Conservation (phyloP, 1,140 invertebrate species). For the Spodoptera frugiperda region DNA sequence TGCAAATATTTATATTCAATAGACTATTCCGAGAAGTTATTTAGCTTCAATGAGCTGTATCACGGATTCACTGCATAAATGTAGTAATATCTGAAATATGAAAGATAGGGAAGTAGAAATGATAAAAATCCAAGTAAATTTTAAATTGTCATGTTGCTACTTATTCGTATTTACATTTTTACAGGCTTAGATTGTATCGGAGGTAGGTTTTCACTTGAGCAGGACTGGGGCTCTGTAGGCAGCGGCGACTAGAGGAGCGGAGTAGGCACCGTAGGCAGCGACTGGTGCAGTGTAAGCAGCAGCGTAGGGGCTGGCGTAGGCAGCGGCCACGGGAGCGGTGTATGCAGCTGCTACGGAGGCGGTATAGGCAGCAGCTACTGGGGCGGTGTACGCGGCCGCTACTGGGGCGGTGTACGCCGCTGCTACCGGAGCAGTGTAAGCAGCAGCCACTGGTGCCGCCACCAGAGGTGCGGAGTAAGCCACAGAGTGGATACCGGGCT, state of each 20-base stretch:
- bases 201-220: conserved; percentile 20
- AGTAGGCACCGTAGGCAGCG: conserved; percentile 60
- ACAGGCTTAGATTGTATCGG: neutral
- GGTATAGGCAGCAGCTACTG: conserved; percentile 54
- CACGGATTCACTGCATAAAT: neutral
- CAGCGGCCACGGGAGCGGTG: conserved; percentile 42
- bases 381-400: conserved; percentile 55
- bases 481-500: conserved; percentile 76
- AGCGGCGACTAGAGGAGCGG: conserved; percentile 44
- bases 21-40: neutral
- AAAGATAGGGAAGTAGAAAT: no score
- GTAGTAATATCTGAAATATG: neutral
- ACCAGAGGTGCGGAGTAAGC: conserved; percentile 54
- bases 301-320: conserved; percentile 51
- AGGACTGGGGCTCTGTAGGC: conserved; percentile 33
- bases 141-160: conserved; percentile 33
- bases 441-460: conserved; percentile 10
- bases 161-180: conserved; percentile 26
- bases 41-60: neutral
- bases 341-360: conserved; percentile 60
- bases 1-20: neutral
- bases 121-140: neutral
- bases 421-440: conserved; percentile 54
- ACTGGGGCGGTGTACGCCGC: conserved; percentile 55
- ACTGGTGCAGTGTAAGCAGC: conserved; percentile 60